Percentiles rank a stretch among this genome's conserved stretches.
Evolutionary conservation across 1,140 invertebrate species (phyloP).

Genomic region (Lasioglossum baleicum): DNA sequence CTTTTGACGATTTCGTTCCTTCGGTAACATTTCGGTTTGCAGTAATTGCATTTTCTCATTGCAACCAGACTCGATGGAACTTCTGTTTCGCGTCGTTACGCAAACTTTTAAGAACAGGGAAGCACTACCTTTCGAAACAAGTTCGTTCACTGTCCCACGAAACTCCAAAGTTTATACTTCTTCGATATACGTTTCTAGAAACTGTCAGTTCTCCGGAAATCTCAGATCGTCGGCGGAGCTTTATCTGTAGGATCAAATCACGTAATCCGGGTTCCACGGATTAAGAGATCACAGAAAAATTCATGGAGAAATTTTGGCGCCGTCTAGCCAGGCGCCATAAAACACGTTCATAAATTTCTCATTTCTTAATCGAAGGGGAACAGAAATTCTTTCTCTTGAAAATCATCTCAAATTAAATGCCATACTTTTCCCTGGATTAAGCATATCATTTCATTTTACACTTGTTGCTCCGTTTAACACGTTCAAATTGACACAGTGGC

Average conservation of each 20-base stretch:
- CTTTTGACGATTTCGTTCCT: background rate
- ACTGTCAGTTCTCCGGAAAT: background rate
- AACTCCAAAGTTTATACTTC: background rate
- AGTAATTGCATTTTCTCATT: too few species aligned
- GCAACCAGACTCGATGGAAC: too few species aligned
- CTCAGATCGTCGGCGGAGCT: slow-evolving; percentile 19
- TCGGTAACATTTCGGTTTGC: too few species aligned
- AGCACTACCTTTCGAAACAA: background rate
- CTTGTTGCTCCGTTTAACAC: too few species aligned
- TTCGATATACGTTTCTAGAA: background rate
- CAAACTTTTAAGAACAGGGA: too few species aligned
- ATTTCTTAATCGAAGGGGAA: background rate
- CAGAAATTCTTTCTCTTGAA: background rate
- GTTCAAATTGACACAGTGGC: too few species aligned
- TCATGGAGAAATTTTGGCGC: background rate
- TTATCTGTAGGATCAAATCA: slow-evolving; percentile 15
- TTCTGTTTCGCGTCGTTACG: too few species aligned
- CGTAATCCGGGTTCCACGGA: background rate
- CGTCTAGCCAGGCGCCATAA: background rate
- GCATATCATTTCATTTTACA: too few species aligned
- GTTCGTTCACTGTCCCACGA: background rate
- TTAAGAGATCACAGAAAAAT: slow-evolving; percentile 20
- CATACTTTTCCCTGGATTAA: background rate
- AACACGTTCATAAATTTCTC: background rate
- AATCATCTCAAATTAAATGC: too few species aligned